Percentiles rank a stretch among this genome's conserved stretches.
Conservation (phyloP, 1,140 invertebrate species). For the Brachionus koreanus region DNA sequence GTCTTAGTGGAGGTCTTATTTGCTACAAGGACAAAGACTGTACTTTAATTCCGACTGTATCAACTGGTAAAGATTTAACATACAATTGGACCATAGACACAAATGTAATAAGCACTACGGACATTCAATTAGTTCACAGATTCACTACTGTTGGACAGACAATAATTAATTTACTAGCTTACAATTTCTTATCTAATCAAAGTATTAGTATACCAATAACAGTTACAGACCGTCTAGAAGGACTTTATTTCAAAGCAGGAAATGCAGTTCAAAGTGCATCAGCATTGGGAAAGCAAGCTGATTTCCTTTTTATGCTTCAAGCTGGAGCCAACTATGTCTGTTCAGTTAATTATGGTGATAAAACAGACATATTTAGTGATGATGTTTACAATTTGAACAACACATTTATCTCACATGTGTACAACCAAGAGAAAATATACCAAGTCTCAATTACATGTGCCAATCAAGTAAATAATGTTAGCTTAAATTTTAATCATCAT, state of each 20-base stretch:
- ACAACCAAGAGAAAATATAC: neutral
- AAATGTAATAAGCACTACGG: neutral
- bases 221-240: neutral
- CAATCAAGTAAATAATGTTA: neutral
- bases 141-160: neutral
- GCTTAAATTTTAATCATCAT: neutral
- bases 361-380: neutral
- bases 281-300: neutral
- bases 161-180: neutral
- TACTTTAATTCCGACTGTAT: neutral
- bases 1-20: neutral
- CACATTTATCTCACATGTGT: neutral
- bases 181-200: neutral
- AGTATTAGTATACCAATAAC: neutral
- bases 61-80: neutral
- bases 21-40: constrained; percentile 3
- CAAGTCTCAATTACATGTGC: constrained; percentile 2
- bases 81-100: neutral
- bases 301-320: constrained; percentile 10
- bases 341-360: neutral
- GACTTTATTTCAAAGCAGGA: neutral
- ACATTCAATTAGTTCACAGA: neutral
- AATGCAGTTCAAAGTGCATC: neutral
- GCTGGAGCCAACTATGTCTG: constrained; percentile 10
- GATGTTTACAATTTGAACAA: constrained; percentile 10